Percentiles rank a stretch among this genome's conserved stretches.
phyloP scores from a whole-genome alignment of 1,140 invertebrate species.

The Pararge aegeria region DNA sequence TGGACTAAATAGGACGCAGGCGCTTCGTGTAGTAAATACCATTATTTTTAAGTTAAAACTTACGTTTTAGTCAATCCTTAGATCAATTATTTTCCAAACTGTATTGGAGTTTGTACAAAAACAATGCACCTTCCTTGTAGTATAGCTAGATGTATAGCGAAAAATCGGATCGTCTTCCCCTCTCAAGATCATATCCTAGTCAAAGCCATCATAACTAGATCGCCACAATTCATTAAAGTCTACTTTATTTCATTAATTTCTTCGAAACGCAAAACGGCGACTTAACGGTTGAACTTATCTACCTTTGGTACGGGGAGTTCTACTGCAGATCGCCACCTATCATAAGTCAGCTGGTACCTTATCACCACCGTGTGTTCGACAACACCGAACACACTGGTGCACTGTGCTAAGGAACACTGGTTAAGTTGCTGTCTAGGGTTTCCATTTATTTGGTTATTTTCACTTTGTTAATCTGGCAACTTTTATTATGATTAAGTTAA shows the following conservation, averaged over 20 bases:
- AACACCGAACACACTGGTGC: neutral
- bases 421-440: neutral
- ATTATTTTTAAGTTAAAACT: neutral
- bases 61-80: neutral
- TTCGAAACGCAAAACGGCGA: too few relatives aligned
- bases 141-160: conserved; percentile 15
- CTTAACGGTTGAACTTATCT: too few relatives aligned
- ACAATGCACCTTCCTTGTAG: conserved; percentile 14
- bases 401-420: neutral
- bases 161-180: conserved; percentile 13
- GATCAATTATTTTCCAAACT: conserved; percentile 9
- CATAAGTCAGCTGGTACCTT: neutral
- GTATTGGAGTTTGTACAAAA: conserved; percentile 21
- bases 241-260: too few relatives aligned
- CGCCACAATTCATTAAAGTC: neutral
- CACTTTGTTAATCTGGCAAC: neutral
- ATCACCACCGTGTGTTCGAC: neutral
- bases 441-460: too few relatives aligned
- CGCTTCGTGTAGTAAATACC: neutral
- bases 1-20: conserved; percentile 5
- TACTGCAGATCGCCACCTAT: neutral
- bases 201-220: neutral
- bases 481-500: neutral
- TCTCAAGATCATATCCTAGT: neutral
- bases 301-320: neutral